These are phyloP conservation scores for Limnephilus rhombicus DNA, from an alignment of 2,888 invertebrate species.

Conservation along the genomic window DNA sequence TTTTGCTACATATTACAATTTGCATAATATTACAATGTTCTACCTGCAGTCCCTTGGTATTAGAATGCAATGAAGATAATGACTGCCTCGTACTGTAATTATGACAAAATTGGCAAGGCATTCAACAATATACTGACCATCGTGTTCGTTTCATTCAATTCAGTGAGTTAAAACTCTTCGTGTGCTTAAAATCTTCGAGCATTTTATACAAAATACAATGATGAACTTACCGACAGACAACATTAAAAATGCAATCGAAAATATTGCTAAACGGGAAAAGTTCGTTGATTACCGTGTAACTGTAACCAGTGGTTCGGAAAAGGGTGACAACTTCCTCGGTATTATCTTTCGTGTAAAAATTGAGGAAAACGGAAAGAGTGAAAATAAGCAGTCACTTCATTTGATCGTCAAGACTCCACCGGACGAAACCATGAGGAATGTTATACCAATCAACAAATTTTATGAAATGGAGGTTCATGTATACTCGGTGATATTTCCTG, in stretches of 20 bases:
- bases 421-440: constrained; percentile 11
- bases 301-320: constrained; percentile 17
- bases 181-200: no score
- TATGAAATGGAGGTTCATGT: constrained; percentile 48
- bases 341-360: constrained; percentile 51
- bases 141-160: neutral
- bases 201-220: no score
- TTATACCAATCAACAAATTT: constrained; percentile 39
- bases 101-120: no score
- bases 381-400: constrained; percentile 29
- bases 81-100: no score
- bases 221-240: neutral
- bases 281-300: constrained; percentile 10
- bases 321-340: constrained; percentile 59
- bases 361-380: constrained; percentile 15
- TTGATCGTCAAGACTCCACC: constrained; percentile 48
- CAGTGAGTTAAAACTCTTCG: no score
- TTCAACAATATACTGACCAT: no score
- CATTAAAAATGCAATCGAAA: constrained; percentile 33
- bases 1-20: no score
- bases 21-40: no score
- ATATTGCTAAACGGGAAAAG: constrained; percentile 30
- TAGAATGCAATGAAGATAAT: no score
- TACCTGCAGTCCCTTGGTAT: no score
- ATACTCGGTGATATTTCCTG: constrained; percentile 53